Conservation (phyloP, 2,113 vertebrate species). For the Castor canadensis region DNA sequence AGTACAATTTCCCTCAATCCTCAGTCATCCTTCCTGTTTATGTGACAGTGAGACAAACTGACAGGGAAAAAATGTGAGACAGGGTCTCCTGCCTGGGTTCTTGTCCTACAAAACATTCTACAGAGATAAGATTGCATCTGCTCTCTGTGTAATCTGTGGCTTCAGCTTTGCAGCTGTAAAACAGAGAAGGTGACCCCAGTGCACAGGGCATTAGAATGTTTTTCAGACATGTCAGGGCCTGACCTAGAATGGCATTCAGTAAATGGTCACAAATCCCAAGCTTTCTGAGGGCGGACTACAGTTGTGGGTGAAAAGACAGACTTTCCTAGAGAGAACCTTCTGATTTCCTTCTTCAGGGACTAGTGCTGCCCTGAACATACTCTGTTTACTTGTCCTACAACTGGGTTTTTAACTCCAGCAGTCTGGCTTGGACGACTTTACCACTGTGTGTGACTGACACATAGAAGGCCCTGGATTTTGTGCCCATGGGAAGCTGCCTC, state of each 20-base stretch:
- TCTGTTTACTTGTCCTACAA: background rate
- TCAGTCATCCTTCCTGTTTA: constrained; percentile 78
- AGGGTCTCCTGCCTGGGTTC: background rate
- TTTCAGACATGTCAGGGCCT: background rate
- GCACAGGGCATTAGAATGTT: background rate
- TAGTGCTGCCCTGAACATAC: background rate
- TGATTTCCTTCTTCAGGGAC: constrained; percentile 3
- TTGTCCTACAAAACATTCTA: background rate
- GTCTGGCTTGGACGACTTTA: background rate
- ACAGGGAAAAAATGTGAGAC: background rate
- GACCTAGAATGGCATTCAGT: background rate
- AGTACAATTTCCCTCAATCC: constrained; percentile 54
- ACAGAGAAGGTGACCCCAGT: background rate
- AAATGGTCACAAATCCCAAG: background rate
- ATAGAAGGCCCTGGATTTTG: background rate
- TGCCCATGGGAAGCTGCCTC: background rate
- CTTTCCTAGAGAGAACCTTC: background rate
- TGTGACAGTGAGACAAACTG: constrained; percentile 60
- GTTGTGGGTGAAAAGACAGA: background rate
- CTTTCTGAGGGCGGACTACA: background rate
- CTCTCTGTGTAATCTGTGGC: background rate
- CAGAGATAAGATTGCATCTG: background rate
- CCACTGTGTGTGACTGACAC: background rate
- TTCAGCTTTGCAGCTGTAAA: background rate
- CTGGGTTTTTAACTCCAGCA: background rate